These are phyloP conservation scores for Todus mexicanus DNA, from an alignment of 2,797 vertebrate species.

Conservation along the genomic window DNA sequence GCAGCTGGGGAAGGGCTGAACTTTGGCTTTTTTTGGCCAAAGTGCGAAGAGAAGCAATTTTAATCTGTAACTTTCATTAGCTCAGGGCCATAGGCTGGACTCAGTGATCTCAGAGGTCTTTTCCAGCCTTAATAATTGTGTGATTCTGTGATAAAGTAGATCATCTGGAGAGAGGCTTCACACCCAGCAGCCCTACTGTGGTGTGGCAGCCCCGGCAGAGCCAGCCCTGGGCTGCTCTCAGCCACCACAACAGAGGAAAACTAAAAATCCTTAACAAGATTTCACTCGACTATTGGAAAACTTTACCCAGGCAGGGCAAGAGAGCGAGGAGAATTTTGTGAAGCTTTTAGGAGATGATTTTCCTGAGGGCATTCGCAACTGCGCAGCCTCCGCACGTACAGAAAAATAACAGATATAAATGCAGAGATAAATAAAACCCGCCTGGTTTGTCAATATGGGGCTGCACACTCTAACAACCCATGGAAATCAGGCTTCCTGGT, in stretches of 20 bases:
- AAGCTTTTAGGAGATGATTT: not conserved
- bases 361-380: not conserved
- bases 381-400: rapidly evolving
- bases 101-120: too few relatives aligned
- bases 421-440: rapidly evolving
- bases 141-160: too few relatives aligned
- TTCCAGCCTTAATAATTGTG: too few relatives aligned
- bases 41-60: not conserved
- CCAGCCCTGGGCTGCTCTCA: not conserved
- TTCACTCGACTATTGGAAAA: not conserved
- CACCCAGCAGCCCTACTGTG: not conserved
- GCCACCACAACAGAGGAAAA: not conserved
- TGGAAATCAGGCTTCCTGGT: not conserved
- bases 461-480: not conserved
- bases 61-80: not conserved
- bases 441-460: not conserved
- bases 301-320: not conserved
- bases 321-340: not conserved
- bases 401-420: not conserved
- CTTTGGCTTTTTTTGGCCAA: not conserved
- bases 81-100: not conserved
- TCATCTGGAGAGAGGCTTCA: not conserved
- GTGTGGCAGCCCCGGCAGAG: not conserved
- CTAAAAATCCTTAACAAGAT: not conserved
- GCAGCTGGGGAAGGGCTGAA: not conserved